Evolutionary conservation across 2,797 vertebrate species (phyloP), one percentile per base, ranked within the genome.

Genomic region (Tauraco hartlaubi): DNA sequence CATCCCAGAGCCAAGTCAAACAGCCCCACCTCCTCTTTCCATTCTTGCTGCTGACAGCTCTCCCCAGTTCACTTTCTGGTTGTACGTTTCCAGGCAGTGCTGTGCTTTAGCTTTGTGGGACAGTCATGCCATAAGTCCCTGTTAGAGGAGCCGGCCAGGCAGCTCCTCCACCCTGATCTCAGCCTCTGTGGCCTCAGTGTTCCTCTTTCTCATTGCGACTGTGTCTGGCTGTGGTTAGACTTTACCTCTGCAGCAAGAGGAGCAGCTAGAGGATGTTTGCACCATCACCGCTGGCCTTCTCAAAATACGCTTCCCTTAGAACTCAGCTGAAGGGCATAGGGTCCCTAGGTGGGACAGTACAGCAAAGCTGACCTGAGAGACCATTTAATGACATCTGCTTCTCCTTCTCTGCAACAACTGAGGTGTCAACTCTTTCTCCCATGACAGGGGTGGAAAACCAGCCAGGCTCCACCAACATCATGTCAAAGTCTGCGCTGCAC

Each of bases 1-100:
- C 21, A 33, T 61, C 29, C 51, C 58, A 73, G 77, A 84, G 92
- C 83, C 95, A 96, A 96, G 58, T 72, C 69, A 88, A 96, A 94
- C 86, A 94, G 48, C n/a, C 55, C 46, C 46, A 62, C 73, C 92
- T 88, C 77, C 76, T 90, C 68, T 75, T 84, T 61, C 61, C 54
- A 14, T 88, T 92, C 73, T 56, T 63, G 64, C 41, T 48, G 46
- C 58, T 83, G 80, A 41, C 76, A 75, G 54, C 54, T 55, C 67
- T 90, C 80, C 33, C 58, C 1, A 9, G 77, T 88, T 93, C 86
- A 92, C n/a, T 23, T 18, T 41, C 29, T 93, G 92, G 80, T 86
- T 88, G 69, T 29, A 31, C 26, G 23, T 76, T 90, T 88, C 29
- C 90, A 78, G 76, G 58, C 69, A 72, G 49, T 35, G 44, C 51